phyloP scores from a whole-genome alignment of 2,797 vertebrate genomes.

The Parambassis ranga region DNA sequence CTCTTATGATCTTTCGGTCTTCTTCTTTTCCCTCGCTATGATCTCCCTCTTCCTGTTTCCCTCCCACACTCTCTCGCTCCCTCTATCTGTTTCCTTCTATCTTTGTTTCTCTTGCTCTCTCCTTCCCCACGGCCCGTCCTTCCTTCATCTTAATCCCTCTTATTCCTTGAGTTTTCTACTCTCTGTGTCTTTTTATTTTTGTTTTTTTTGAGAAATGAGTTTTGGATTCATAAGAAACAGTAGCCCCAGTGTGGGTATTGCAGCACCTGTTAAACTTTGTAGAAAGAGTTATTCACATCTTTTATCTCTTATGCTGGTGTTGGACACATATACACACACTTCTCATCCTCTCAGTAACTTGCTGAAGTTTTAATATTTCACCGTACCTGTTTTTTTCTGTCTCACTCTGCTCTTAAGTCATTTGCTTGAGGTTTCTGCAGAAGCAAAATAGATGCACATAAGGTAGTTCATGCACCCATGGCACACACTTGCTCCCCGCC shows the following conservation, averaged over 20 bases:
- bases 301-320: slow-evolving; percentile 38
- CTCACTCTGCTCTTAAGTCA: slow-evolving; percentile 24
- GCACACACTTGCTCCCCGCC: slow-evolving; percentile 26
- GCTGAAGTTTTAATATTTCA: slow-evolving; percentile 57
- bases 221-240: slow-evolving; percentile 51
- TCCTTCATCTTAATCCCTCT: slow-evolving; percentile 69
- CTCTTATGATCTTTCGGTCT: slow-evolving; percentile 72
- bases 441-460: slow-evolving; percentile 45
- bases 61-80: slow-evolving; percentile 68
- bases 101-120: slow-evolving; percentile 61
- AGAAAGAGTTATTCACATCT: slow-evolving; percentile 44
- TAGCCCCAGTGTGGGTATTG: slow-evolving; percentile 61
- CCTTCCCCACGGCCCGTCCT: slow-evolving; percentile 68
- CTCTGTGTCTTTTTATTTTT: slow-evolving; percentile 19
- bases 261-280: slow-evolving; percentile 71
- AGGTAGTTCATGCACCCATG: slow-evolving; percentile 42
- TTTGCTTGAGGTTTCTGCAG: slow-evolving; percentile 58
- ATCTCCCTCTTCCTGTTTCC: slow-evolving; percentile 73
- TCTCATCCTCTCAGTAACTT: slow-evolving; percentile 15
- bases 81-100: slow-evolving; percentile 53
- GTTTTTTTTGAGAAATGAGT: slow-evolving; percentile 52
- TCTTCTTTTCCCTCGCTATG: slow-evolving; percentile 71
- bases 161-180: slow-evolving; percentile 55
- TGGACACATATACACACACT: slow-evolving; percentile 41
- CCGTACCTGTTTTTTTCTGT: slow-evolving; percentile 2